Base-by-base conservation (phyloP, 2,888 invertebrate species). In the Heliconius sara region DNA sequence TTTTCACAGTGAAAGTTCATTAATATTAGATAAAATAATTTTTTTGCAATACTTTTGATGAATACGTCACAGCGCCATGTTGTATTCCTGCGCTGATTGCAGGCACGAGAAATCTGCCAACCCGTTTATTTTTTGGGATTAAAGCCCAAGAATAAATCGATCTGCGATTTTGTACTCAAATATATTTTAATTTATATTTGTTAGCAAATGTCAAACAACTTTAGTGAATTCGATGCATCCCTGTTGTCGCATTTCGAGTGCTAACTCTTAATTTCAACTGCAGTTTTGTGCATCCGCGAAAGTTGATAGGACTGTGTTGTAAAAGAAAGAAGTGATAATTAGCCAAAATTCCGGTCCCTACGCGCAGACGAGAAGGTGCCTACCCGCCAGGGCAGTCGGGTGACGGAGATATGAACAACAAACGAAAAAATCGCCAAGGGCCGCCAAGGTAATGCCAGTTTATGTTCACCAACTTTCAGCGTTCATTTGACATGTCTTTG, bases 331-430 rank as follows among this genome's bases (percentile, higher is more conserved):
- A 92, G 93, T 92, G 92, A 92, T 91, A 95, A 95, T 93, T 94
- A 91, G 94, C 96, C 97, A 97, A 97, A 97, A 97, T 97, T 97
- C 97, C 97, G 97, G 97, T 97, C 97, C 97, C 97, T 95, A 97
- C 97, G 96, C 97, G 96, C 95, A 97, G 96, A 96, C 96, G 96
- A 96, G 97, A 97, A 96, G 96, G 96, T 96, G 97, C 97, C 97
- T 96, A 96, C 96, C 96, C 96, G 95, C 96, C 96, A 96, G 96
- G 96, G 96, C 96, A 96, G 92, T 92, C 94, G 88, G 95, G 95
- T 91, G 95, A 94, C 91, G 93, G 93, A 94, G 96, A 96, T 92
- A 97, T 97, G 97, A 98, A 97, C 92, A 97, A 96, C 94, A 97
- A 97, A 95, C 97, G 97, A 95, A 98, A 98, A 96, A 97, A 96